Evolutionary conservation across 2,797 vertebrate genomes (phyloP), one percentile per base, ranked within the genome.

Genomic region (Brachymystax lenok): DNA sequence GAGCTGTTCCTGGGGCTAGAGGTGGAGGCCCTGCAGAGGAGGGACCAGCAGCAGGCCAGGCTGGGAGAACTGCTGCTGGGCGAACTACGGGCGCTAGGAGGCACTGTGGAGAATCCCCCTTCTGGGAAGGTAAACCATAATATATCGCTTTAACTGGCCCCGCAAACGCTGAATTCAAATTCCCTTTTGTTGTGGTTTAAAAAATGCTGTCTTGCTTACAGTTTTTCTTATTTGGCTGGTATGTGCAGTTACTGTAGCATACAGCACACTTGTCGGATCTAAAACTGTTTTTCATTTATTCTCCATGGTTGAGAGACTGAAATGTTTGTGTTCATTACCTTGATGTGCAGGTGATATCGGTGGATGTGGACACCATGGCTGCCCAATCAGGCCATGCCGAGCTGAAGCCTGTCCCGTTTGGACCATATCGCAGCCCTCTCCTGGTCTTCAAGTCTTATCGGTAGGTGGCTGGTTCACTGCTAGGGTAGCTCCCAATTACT

Each of bases 401-500:
- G 73, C 77, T 88, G 61, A 96, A 91, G 84, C 95, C 96, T 0
- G 92, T 94, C 74, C 94, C 96, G 0, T 97, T 97, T 83, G 95
- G 91, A 74, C 88, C 93, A 0, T 99, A 99, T 88, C 96, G 90
- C 88, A 99, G 98, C 83, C 97, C 98, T 30, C 95, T 99, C 79
- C 92, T 99, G 54, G 93, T 93, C 28, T 99, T 99, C 91, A 97
- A 93, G 80, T 98, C 98, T 0, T 99, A 99, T 94, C 98, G 98
- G 98, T 98, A 90, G 64, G 16, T 7, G 6, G 46, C 59, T 21
- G 14, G 7, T 21, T 27, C 4, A 5, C 24, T 17, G 1, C n/a
- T n/a, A 33, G 5, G 2, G 1, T 12, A 50, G 64, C 21, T 24
- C 59, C 59, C 14, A 5, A 68, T 17, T 19, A 4, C 40, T 46